These are phyloP conservation scores for Drosophila paulistorum DNA, from an alignment of 1,140 invertebrate species.

Conservation along the genomic window DNA sequence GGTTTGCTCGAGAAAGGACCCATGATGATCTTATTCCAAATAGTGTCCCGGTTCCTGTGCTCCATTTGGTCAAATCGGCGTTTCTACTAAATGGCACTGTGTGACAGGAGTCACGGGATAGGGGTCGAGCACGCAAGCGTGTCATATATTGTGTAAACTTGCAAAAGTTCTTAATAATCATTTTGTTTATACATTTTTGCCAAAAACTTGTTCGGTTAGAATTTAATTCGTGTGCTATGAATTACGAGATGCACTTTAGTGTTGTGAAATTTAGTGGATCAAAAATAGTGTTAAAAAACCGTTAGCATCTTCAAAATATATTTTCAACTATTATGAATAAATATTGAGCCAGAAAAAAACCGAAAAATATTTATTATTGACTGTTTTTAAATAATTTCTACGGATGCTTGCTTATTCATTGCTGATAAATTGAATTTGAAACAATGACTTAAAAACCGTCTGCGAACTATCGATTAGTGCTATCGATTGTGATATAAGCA, in stretches of 20 bases:
- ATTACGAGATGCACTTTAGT: conserved; percentile 65
- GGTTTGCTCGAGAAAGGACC: not conserved
- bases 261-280: conserved; percentile 35
- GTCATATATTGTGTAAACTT: conserved; percentile 44
- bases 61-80: not conserved
- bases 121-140: conserved; percentile 31
- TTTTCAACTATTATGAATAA: too few relatives aligned
- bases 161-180: conserved; percentile 56
- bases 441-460: too few relatives aligned
- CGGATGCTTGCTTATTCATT: too few relatives aligned
- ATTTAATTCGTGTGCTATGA: conserved; percentile 22
- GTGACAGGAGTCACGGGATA: conserved; percentile 29
- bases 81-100: conserved; percentile 1
- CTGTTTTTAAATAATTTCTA: too few relatives aligned
- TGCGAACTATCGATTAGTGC: too few relatives aligned
- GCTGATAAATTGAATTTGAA: too few relatives aligned
- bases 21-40: not conserved
- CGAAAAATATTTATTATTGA: too few relatives aligned
- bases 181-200: conserved; percentile 53
- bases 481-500: not conserved
- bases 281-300: conserved; percentile 12
- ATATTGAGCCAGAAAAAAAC: too few relatives aligned
- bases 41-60: conserved; percentile 2
- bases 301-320: too few relatives aligned
- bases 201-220: conserved; percentile 15